phyloP scores from a whole-genome alignment of 1,140 invertebrate genomes.

The Rhynchophorus ferrugineus region DNA sequence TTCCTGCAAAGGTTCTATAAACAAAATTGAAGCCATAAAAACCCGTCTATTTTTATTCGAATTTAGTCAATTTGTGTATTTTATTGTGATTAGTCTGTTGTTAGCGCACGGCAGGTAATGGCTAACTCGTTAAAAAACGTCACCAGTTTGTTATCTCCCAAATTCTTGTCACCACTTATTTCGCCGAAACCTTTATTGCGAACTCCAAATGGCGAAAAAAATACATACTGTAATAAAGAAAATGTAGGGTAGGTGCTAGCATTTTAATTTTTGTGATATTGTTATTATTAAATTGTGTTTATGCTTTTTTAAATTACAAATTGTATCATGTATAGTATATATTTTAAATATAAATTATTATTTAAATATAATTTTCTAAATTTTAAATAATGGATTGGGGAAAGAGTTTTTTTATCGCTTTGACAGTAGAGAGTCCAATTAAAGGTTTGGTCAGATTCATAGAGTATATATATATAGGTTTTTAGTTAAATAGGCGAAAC shows the following conservation, averaged over 20 bases:
- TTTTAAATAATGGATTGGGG: no score
- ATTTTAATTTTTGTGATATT: not conserved
- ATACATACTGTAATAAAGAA: not conserved
- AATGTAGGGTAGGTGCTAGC: not conserved
- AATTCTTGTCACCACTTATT: not conserved
- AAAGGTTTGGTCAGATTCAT: no score
- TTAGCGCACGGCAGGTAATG: no score
- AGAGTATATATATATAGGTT: no score
- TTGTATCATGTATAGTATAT: not conserved
- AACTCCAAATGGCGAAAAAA: not conserved
- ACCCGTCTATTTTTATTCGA: no score
- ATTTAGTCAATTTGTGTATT: no score
- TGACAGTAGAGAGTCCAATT: no score
- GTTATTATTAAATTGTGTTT: not conserved
- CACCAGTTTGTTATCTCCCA: not conserved
- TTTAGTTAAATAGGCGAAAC: no score
- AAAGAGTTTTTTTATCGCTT: no score
- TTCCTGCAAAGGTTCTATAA: no score
- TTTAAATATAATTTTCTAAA: not conserved
- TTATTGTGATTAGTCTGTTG: no score
- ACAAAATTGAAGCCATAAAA: no score
- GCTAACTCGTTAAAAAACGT: not conserved
- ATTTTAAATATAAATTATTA: not conserved
- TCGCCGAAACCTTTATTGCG: not conserved
- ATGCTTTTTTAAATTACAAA: not conserved